phyloP scores from a whole-genome alignment of 2,113 vertebrate species.

The Carassius carassius region DNA sequence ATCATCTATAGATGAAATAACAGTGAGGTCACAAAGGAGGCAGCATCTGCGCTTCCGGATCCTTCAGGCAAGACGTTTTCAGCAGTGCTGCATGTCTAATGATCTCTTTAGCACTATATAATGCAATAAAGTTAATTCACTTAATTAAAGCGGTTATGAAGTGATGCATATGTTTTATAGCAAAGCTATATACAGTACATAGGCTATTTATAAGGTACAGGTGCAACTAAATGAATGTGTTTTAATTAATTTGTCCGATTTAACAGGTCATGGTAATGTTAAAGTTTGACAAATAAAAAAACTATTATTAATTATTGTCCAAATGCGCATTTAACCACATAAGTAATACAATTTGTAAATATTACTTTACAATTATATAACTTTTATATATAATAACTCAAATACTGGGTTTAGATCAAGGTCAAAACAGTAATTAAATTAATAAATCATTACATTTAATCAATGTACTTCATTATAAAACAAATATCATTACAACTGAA shows the following conservation, averaged over 20 bases:
- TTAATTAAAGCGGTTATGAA: neutral
- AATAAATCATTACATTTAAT: neutral
- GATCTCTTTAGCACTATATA: neutral
- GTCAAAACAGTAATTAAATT: neutral
- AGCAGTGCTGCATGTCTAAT: neutral
- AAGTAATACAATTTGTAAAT: neutral
- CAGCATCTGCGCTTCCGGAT: constrained; percentile 2
- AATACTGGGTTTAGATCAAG: neutral
- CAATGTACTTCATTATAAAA: neutral
- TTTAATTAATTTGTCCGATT: neutral
- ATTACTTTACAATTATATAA: too few species aligned
- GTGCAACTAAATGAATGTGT: too few species aligned
- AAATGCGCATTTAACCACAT: neutral
- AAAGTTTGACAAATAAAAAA: neutral
- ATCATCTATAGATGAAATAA: neutral
- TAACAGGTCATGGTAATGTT: neutral
- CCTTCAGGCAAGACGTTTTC: neutral
- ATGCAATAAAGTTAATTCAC: neutral
- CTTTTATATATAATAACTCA: neutral
- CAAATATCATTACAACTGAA: neutral
- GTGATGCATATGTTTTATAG: neutral
- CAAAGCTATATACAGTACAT: neutral
- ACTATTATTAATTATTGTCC: too few species aligned
- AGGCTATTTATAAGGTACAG: neutral
- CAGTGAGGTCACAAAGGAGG: neutral